phyloP scores from a whole-genome alignment of 1,140 invertebrate genomes.

The Calosoma granatense region DNA sequence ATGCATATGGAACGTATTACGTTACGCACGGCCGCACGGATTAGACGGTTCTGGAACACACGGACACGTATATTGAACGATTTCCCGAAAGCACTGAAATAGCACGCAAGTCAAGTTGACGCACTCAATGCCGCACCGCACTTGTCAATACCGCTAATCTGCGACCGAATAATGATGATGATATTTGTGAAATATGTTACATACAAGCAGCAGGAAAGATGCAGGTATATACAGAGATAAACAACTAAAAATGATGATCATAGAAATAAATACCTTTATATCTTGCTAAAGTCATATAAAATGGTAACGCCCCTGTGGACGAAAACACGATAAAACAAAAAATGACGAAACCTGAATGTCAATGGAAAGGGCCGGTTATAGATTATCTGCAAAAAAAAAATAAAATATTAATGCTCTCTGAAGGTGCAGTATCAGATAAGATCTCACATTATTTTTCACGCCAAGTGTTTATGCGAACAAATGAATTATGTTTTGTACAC shows the following conservation, averaged over 20 bases:
- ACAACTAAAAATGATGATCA: background rate
- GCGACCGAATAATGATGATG: too few species aligned
- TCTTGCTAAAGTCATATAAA: constrained; percentile 77
- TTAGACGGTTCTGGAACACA: too few species aligned
- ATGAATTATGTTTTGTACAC: background rate
- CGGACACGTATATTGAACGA: too few species aligned
- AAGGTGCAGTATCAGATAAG: background rate
- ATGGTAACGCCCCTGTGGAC: constrained; percentile 71
- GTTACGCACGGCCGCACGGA: too few species aligned
- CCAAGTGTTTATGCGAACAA: background rate
- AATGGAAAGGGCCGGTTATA: background rate
- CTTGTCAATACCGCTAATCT: too few species aligned
- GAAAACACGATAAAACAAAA: constrained; percentile 23
- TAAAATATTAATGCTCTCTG: background rate
- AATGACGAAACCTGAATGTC: constrained; percentile 2
- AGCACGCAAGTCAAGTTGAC: too few species aligned
- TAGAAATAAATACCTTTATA: constrained; percentile 48
- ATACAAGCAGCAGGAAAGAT: too few species aligned
- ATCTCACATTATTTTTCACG: background rate
- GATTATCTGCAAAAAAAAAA: background rate
- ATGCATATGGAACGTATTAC: too few species aligned
- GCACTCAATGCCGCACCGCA: too few species aligned
- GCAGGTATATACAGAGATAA: too few species aligned
- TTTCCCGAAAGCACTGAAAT: too few species aligned
- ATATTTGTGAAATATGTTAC: too few species aligned